phyloP scores from a whole-genome alignment of 1,140 invertebrate genomes.

The Vollenhovia emeryi region DNA sequence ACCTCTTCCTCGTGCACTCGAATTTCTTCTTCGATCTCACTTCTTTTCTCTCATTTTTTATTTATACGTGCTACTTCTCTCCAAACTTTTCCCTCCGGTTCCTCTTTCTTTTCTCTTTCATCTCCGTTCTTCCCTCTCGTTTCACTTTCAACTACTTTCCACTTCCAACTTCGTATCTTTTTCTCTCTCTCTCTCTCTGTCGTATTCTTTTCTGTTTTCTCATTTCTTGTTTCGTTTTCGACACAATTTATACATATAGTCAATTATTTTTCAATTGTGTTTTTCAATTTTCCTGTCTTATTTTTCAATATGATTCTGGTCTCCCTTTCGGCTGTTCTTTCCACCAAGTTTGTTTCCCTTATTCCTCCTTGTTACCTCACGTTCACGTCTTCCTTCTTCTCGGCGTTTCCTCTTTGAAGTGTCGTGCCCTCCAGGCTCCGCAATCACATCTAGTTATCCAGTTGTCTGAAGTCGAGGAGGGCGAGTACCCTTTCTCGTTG shows the following conservation, averaged over 20 bases:
- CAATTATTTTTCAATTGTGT: not conserved
- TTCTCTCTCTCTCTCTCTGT: not conserved
- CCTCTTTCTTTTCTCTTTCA: not conserved
- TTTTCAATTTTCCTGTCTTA: not conserved
- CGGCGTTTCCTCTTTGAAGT: conserved; percentile 31
- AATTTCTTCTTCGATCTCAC: not conserved
- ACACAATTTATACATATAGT: not conserved
- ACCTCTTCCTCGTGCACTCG: conserved; percentile 39
- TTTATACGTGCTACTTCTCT: not conserved
- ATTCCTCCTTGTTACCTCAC: not conserved
- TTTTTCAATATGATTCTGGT: not conserved
- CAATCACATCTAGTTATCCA: conserved; percentile 54
- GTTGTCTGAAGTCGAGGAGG: conserved; percentile 25
- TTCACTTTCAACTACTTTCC: not conserved
- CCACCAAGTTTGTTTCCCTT: conserved; percentile 11
- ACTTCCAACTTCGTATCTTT: not conserved
- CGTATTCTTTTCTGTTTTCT: not conserved
- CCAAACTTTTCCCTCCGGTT: not conserved
- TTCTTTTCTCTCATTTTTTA: not conserved
- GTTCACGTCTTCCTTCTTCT: conserved; percentile 4
- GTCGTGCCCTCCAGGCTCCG: conserved; percentile 9
- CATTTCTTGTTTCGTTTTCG: not conserved
- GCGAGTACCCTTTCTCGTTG: conserved; percentile 31
- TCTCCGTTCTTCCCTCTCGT: not conserved
- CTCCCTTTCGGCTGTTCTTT: not conserved